Conservation (phyloP, 1,140 invertebrate genomes). For the Micrasema minimum region DNA sequence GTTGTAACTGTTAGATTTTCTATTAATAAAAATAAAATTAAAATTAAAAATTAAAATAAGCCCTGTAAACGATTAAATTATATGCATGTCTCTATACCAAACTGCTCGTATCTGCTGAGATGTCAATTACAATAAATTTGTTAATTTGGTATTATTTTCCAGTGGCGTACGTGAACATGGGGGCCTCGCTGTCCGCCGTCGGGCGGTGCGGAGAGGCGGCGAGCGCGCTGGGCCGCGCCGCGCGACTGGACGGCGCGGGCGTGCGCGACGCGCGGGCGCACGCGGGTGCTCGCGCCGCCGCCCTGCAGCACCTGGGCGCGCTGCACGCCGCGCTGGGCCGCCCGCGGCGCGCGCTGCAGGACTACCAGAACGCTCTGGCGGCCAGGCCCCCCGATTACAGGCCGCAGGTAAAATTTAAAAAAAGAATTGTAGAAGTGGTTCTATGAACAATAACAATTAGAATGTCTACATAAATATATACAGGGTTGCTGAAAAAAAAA, state of each 20-base stretch:
- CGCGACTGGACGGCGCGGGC: constrained; percentile 84
- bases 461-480: no score
- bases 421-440: no score
- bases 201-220: constrained; percentile 87
- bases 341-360: constrained; percentile 85
- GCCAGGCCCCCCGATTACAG: constrained; percentile 84
- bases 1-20: no score
- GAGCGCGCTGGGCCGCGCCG: constrained; percentile 82
- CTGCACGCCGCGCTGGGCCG: constrained; percentile 89
- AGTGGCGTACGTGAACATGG: constrained; percentile 97
- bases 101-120: no score
- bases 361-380: constrained; percentile 87
- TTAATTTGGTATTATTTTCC: no score
- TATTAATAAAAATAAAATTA: no score
- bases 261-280: constrained; percentile 91
- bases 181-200: constrained; percentile 84
- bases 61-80: not conserved
- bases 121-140: no score
- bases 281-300: constrained; percentile 89
- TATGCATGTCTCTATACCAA: no score
- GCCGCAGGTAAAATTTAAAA: constrained; percentile 79
- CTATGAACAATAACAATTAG: no score
- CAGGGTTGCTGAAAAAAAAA: no score
- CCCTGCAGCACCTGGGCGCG: constrained; percentile 89
- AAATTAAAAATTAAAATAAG: not conserved